Evolutionary conservation across 2,888 invertebrate genomes (phyloP).

Genomic region (Scaeva pyrastri): DNA sequence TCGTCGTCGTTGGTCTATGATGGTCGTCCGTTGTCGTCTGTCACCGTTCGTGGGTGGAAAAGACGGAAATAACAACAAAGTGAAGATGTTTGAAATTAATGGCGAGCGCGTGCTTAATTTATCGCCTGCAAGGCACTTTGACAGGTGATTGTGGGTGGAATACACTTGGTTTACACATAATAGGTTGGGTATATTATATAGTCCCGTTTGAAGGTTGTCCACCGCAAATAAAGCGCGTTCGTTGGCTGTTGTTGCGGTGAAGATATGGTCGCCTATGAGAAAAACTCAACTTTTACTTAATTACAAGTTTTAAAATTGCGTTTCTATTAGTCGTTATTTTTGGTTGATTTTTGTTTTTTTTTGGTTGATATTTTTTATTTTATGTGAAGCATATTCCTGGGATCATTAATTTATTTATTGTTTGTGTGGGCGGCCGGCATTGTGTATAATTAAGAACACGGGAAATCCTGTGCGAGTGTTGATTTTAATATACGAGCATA

Average conservation of each 20-base stretch:
- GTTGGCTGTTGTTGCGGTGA: background rate
- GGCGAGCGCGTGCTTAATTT: slow-evolving; percentile 73
- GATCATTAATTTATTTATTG: slow-evolving; percentile 12
- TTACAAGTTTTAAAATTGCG: slow-evolving; percentile 47
- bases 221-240: background rate
- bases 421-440: background rate
- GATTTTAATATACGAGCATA: slow-evolving; percentile 7
- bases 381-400: background rate
- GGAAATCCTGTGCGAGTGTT: slow-evolving; percentile 6
- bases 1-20: background rate
- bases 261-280: background rate
- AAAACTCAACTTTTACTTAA: slow-evolving; percentile 48
- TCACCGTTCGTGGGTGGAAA: background rate
- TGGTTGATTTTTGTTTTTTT: slow-evolving; percentile 9
- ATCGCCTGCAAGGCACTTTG: slow-evolving; percentile 67
- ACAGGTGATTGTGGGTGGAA: slow-evolving; percentile 48
- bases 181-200: too few species aligned
- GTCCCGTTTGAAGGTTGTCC: slow-evolving; percentile 41
- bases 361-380: background rate
- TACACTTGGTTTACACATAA: background rate
- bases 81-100: slow-evolving; percentile 71
- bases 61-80: slow-evolving; percentile 42
- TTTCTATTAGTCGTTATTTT: slow-evolving; percentile 28
- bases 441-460: slow-evolving; percentile 20
- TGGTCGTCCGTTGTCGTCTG: background rate